Percentiles rank a stretch among this genome's conserved stretches.
Conservation (phyloP, 2,888 invertebrate genomes). For the Leucoptera coffeella region DNA sequence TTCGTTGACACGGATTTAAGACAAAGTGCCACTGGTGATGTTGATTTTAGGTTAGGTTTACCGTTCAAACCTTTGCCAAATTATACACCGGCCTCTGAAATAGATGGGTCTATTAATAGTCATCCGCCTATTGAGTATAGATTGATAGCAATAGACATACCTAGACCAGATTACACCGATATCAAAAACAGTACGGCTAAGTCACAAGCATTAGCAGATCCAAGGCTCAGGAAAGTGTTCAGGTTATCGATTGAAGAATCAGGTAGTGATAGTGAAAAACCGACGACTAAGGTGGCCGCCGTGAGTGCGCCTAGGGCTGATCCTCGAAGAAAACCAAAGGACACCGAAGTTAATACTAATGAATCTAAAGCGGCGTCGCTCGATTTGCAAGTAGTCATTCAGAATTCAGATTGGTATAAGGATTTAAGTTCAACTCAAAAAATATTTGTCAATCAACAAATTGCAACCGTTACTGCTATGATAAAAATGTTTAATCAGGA, state of each 20-base stretch:
- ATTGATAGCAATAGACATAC: constrained; percentile 56
- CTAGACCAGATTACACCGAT: constrained; percentile 69
- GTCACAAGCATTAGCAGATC: constrained; percentile 68
- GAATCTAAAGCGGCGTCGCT: constrained; percentile 28
- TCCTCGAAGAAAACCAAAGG: constrained; percentile 41
- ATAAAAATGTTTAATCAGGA: constrained; percentile 58
- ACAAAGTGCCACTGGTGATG: constrained; percentile 54
- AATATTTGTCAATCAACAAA: constrained; percentile 63
- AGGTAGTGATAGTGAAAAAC: constrained; percentile 54
- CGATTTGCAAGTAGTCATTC: constrained; percentile 58
- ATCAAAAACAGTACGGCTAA: constrained; percentile 65
- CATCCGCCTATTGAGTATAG: constrained; percentile 71
- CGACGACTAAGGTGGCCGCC: constrained; percentile 14
- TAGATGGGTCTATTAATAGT: constrained; percentile 74
- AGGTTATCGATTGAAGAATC: constrained; percentile 59
- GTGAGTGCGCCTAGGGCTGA: constrained; percentile 33
- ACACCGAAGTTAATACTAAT: constrained; percentile 15
- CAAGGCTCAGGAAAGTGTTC: constrained; percentile 69
- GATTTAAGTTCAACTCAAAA: constrained; percentile 67
- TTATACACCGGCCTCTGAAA: constrained; percentile 80
- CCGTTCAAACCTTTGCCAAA: constrained; percentile 78
- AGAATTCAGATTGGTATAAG: constrained; percentile 65
- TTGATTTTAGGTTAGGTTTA: constrained; percentile 67
- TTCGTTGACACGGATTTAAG: constrained; percentile 64
- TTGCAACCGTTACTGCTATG: constrained; percentile 56